Conservation (phyloP, 2,113 vertebrate species). For the Oenanthe oenanthe region DNA sequence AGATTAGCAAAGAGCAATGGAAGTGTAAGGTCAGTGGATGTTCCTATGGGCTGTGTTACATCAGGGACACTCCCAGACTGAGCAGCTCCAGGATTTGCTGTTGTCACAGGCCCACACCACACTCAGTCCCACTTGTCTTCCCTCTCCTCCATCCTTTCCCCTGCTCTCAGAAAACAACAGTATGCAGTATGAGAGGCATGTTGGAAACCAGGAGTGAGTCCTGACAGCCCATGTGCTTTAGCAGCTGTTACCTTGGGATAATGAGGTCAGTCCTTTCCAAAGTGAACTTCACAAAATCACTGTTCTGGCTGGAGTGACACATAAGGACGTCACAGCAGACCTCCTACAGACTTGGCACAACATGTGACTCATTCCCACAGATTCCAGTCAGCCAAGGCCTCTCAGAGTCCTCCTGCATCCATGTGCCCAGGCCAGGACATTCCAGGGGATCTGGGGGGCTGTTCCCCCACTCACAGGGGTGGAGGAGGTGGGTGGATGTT, state of each 20-base stretch:
- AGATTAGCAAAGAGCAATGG: background rate
- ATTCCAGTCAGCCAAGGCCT: background rate
- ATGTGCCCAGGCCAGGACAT: background rate
- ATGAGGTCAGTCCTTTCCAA: background rate
- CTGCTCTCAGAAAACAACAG: background rate
- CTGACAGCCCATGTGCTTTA: background rate
- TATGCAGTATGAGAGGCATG: background rate
- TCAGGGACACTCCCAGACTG: background rate
- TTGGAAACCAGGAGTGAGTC: background rate
- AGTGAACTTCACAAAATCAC: background rate
- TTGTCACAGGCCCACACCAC: accelerated
- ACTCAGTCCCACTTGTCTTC: background rate
- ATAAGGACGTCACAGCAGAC: background rate
- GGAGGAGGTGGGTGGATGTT: background rate
- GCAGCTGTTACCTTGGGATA: background rate
- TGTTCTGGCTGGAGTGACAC: background rate
- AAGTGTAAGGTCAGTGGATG: background rate
- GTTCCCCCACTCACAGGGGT: accelerated
- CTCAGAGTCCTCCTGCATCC: background rate
- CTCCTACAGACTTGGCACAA: background rate
- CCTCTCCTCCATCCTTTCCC: background rate
- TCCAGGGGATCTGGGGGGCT: accelerated
- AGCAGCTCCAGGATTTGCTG: background rate
- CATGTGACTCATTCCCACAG: background rate
- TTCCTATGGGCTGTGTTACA: background rate